Evolutionary conservation across 2,797 vertebrate species (phyloP).

Genomic region (Limnodromus scolopaceus): DNA sequence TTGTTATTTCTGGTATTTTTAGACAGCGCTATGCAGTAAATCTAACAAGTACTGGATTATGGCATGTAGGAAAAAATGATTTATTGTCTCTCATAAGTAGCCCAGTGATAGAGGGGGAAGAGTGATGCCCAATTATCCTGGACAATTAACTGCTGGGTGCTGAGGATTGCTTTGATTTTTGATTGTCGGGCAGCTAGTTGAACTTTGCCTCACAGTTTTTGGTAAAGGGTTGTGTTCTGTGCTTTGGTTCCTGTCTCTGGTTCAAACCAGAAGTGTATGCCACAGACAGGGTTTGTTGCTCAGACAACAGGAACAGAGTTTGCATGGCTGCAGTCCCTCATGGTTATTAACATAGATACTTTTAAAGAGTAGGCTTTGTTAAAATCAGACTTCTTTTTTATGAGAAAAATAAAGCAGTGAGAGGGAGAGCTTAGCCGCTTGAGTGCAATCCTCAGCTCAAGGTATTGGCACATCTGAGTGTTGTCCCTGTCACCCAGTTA

Average conservation of each 20-base stretch:
- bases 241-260: background rate
- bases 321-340: background rate
- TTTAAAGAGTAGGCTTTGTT: background rate
- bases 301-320: background rate
- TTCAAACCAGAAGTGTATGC: background rate
- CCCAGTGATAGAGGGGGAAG: background rate
- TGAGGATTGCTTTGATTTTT: background rate
- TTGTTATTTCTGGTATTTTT: background rate
- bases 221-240: background rate
- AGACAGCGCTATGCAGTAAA: background rate
- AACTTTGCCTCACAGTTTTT: background rate
- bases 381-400: background rate
- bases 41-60: background rate
- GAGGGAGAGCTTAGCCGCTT: background rate
- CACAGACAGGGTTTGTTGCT: background rate
- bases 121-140: background rate
- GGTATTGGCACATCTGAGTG: background rate
- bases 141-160: background rate
- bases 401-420: background rate
- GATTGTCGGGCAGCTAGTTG: background rate
- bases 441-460: background rate
- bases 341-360: background rate
- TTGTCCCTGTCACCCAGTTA: slow-evolving; percentile 8
- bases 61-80: background rate
- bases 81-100: background rate